Evolutionary conservation across 2,113 vertebrate genomes (phyloP).

Genomic region (Gallinago undulata): DNA sequence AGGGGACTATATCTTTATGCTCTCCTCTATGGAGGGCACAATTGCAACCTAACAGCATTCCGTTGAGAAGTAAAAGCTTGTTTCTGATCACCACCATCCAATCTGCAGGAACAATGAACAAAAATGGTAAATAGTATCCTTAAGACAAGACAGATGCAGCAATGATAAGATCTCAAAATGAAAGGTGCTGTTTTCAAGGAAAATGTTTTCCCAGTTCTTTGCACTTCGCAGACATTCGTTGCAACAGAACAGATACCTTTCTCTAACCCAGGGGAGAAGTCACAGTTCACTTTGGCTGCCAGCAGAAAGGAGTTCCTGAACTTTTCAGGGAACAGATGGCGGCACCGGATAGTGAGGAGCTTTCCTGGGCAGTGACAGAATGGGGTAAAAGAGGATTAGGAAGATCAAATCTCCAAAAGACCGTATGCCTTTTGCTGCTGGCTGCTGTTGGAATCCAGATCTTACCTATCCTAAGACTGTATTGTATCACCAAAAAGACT

Average conservation of each 20-base stretch:
- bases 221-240: background rate
- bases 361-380: background rate
- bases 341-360: background rate
- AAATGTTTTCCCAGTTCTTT: background rate
- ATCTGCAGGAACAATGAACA: background rate
- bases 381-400: background rate
- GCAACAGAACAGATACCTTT: background rate
- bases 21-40: background rate
- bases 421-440: background rate
- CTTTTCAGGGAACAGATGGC: background rate
- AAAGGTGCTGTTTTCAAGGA: background rate
- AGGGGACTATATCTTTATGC: background rate
- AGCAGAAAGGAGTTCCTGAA: background rate
- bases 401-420: background rate
- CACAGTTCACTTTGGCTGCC: background rate
- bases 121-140: background rate
- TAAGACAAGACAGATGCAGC: background rate
- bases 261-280: background rate
- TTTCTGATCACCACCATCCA: background rate
- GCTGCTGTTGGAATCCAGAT: background rate
- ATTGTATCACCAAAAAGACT: background rate
- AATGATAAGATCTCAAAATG: background rate
- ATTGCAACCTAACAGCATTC: background rate
- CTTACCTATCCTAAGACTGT: background rate
- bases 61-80: background rate